These are phyloP conservation scores for Eucera pruinosa DNA, from an alignment of 2,888 invertebrate species.

Conservation along the genomic window DNA sequence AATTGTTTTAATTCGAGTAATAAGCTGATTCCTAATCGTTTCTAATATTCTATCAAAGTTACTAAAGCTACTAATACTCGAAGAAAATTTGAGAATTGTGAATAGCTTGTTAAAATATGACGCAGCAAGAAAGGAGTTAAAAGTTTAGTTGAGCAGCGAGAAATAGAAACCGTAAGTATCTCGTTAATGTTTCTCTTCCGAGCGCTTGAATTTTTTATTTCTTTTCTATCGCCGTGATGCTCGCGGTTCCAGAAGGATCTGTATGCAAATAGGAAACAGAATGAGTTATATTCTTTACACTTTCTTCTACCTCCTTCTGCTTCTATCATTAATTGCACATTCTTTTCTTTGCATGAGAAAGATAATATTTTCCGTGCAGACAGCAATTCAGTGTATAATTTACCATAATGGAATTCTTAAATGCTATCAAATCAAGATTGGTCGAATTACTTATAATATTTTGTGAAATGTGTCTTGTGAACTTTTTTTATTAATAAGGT, in stretches of 20 bases:
- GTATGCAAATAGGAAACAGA: slow-evolving; percentile 27
- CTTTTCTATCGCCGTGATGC: slow-evolving; percentile 12
- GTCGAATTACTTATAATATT: too few species aligned
- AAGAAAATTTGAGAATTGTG: not conserved
- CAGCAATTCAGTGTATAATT: too few species aligned
- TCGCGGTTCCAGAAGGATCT: slow-evolving; percentile 6
- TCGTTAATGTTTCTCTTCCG: slow-evolving; percentile 7
- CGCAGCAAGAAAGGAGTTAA: not conserved
- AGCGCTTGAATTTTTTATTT: slow-evolving; percentile 15
- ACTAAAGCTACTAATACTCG: not conserved
- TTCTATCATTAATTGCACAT: slow-evolving; percentile 22
- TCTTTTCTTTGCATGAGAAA: not conserved
- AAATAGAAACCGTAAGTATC: slow-evolving; percentile 22
- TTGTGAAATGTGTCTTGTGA: too few species aligned
- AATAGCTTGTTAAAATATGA: slow-evolving; percentile 8
- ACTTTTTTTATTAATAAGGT: too few species aligned
- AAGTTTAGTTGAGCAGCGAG: slow-evolving; percentile 6
- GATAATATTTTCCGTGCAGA: not conserved
- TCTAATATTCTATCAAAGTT: too few species aligned
- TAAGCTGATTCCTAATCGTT: too few species aligned
- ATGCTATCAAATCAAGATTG: too few species aligned
- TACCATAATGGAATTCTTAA: too few species aligned
- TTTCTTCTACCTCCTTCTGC: not conserved
- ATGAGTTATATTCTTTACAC: slow-evolving; percentile 17
- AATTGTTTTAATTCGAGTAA: too few species aligned